Base-by-base conservation (phyloP, 2,797 vertebrate species). In the Onychomys arenicola region DNA sequence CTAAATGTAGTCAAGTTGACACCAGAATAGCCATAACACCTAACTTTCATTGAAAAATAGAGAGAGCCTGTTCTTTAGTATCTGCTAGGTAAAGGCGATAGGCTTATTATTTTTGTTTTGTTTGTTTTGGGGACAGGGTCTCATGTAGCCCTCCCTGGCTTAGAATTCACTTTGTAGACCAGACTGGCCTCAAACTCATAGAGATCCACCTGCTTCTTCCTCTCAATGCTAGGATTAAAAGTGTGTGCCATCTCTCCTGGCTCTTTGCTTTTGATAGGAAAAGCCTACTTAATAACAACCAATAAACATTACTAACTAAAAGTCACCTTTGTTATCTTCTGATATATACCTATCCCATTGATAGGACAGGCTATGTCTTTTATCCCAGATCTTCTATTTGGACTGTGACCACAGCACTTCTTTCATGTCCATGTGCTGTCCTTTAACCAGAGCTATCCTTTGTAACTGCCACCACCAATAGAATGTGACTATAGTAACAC, bases 21-120 rank as follows among this genome's bases (percentile, higher is more conserved):
- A 43, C 59, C 14, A 84, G 37, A 65, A 46, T 84, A 63, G 82
- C 40, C 27, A 84, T 46, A 40, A 65, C 27, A 84, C 16, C 63
- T 82, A 32, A 82, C 57, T 34, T 80, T 92, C 46, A 29, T 10
- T 94, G 40, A 84, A 83, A 95, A 16, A 14, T 88, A 76, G 71
- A 82, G 84, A 83, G 71, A 65, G 55, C 94, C 63, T 76, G 11
- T 89, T 96, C 96, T 85, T 49, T 81, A 82, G 37, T 91, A 69
- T 61, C n/a, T 94, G 71, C n/a, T 95, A 27, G 23, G 84, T 76
- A 75, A 92, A 61, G 21, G 55, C 49, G 81, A 27, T 71, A 55
- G 49, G 82, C 52, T 65, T 71, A 77, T 92, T 90, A 14, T 43
- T 46, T 90, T 89, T 46, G 37, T 63, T 46, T 46, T 32, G 49